Conservation (phyloP, 2,797 vertebrate species). For the Coregonus ussuriensis region DNA sequence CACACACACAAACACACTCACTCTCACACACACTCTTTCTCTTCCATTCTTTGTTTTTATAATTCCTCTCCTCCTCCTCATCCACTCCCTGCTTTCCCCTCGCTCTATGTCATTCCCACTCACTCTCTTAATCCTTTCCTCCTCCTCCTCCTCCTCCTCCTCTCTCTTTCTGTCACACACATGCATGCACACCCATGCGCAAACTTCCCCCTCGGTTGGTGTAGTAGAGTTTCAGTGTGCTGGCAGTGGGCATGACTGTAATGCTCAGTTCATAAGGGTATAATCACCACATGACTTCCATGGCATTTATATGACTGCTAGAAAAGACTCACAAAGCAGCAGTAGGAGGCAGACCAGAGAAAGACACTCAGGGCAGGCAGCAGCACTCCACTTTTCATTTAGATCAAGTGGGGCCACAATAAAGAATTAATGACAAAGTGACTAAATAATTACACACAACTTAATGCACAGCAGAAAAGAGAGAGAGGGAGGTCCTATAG, state of each 20-base stretch:
- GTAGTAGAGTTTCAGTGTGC: conserved; percentile 45
- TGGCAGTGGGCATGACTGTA: conserved; percentile 27
- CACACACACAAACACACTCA: not conserved
- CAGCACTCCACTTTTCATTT: conserved; percentile 58
- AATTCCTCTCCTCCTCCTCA: conserved; percentile 42
- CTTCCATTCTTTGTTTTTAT: conserved; percentile 53
- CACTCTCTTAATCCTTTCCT: conserved; percentile 63
- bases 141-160: conserved; percentile 56
- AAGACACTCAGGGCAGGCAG: conserved; percentile 29
- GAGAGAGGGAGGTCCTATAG: not conserved
- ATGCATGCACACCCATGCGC: not conserved
- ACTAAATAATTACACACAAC: conserved; percentile 71
- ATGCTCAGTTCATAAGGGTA: conserved; percentile 32
- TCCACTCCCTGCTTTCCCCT: conserved; percentile 15
- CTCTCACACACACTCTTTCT: not conserved
- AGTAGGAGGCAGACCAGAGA: not conserved
- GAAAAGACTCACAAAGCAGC: conserved; percentile 4
- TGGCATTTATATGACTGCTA: conserved; percentile 21
- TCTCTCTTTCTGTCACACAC: conserved; percentile 12
- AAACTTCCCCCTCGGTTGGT: conserved; percentile 27
- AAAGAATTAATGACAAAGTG: conserved; percentile 75
- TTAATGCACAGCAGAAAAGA: conserved; percentile 56
- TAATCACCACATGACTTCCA: conserved; percentile 49
- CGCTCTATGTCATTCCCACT: conserved; percentile 55
- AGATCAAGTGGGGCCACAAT: conserved; percentile 59